Evolutionary conservation across 2,113 vertebrate genomes (phyloP).

Genomic region (Falco punctatus): DNA sequence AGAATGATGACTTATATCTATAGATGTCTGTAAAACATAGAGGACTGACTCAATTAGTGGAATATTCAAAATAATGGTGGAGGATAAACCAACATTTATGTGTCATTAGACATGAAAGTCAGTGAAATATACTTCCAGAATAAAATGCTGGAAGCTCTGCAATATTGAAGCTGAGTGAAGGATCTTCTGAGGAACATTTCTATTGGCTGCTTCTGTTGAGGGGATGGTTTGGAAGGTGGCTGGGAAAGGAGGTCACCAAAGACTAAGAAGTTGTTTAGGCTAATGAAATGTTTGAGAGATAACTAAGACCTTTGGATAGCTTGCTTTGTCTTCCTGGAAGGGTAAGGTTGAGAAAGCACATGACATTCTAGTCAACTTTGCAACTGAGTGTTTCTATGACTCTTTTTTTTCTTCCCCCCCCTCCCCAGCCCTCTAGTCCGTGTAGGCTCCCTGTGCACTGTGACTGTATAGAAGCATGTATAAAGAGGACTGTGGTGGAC

Average conservation of each 20-base stretch:
- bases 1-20: neutral
- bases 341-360: neutral
- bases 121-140: neutral
- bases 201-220: neutral
- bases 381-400: neutral
- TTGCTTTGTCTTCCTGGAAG: neutral
- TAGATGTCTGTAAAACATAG: neutral
- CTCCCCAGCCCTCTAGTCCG: rapidly evolving
- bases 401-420: neutral
- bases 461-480: neutral
- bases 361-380: neutral
- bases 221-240: neutral
- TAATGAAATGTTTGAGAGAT: neutral
- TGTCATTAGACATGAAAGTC: neutral
- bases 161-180: neutral
- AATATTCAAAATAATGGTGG: neutral
- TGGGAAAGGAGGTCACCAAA: neutral
- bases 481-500: neutral
- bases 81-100: neutral
- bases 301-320: neutral
- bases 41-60: neutral
- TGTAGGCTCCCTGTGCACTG: neutral
- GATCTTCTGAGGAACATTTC: neutral
- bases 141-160: neutral
- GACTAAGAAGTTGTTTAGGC: neutral